Evolutionary conservation across 2,888 invertebrate genomes (phyloP), one percentile per base, ranked within the genome.

Genomic region (Phengaris arion): DNA sequence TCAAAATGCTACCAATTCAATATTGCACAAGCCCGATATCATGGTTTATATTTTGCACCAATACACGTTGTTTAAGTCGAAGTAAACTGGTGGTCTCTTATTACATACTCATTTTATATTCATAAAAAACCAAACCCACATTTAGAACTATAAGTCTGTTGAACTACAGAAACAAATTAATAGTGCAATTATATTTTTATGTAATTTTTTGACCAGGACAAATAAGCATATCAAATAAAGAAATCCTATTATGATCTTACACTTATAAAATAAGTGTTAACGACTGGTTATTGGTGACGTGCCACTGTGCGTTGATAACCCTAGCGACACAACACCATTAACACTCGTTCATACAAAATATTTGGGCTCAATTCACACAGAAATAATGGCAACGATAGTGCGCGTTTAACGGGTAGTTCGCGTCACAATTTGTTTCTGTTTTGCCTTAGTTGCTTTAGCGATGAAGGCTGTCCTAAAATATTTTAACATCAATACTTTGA

Each of bases 1-100:
- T 48, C 48, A 48, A 48, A 51, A 10, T 51, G 13, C 9, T n/a
- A 6, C 9, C 10, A 15, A 15, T 15, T 22, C 15, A 22, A 48
- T 70, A 70, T 70, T 70, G 70, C 70, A 70, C 70, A 15, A 15
- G 70, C 70, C 70, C 70, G 51, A 70, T 70, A 70, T 45, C n/a
- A 10, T 15, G 10, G 12, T 70, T 7, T 7, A 35, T 64, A 12
- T 64, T 64, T 45, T 35, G 35, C 64, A 7, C 35, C 64, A 35
- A 64, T 35, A 64, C 9, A 52, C 64, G 35, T 64, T 64, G 64
- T 13, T 64, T 45, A 35, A 10, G 5, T 59, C 22, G 22, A 59
- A 59, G 22, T 22, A 59, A 22, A 22, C 59, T 22, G 59, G 22
- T 59, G 22, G 22, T 59, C 57, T 57, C n/a, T 57, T n/a, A 15